phyloP scores from a whole-genome alignment of 2,797 vertebrate genomes.

The Hipposideros larvatus region DNA sequence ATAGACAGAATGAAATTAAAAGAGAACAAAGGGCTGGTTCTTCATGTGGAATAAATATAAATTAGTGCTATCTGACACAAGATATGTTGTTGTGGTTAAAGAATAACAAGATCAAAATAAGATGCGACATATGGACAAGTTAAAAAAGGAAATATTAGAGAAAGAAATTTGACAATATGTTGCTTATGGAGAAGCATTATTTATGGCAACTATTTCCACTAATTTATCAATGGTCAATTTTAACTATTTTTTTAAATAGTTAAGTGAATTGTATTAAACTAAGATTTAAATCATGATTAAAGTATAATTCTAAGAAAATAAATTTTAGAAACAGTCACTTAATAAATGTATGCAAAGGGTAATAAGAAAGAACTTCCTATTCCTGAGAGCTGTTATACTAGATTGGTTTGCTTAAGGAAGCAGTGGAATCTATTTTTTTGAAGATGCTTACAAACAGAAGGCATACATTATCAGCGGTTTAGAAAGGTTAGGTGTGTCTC shows the following conservation, averaged over 20 bases:
- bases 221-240: not conserved
- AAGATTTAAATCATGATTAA: conserved; percentile 44
- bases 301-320: not conserved
- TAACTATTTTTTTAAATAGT: conserved; percentile 44
- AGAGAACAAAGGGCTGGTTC: conserved; percentile 38
- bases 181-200: not conserved
- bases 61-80: not conserved
- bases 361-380: not conserved
- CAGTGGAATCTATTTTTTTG: not conserved
- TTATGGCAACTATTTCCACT: not conserved
- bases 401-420: conserved; percentile 29
- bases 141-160: conserved; percentile 29
- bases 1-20: conserved; percentile 55
- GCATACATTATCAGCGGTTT: conserved; percentile 28
- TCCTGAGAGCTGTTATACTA: not conserved
- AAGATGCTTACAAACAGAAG: conserved; percentile 19
- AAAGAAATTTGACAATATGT: not conserved
- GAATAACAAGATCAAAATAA: conserved; percentile 35
- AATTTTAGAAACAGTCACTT: conserved; percentile 31
- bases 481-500: conserved; percentile 42
- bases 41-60: conserved; percentile 42
- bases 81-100: not conserved
- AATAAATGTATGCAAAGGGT: not conserved
- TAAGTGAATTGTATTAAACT: conserved; percentile 22
- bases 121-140: not conserved